Base-by-base conservation (phyloP, 2,888 invertebrate genomes). In the Morpho achilles region DNA sequence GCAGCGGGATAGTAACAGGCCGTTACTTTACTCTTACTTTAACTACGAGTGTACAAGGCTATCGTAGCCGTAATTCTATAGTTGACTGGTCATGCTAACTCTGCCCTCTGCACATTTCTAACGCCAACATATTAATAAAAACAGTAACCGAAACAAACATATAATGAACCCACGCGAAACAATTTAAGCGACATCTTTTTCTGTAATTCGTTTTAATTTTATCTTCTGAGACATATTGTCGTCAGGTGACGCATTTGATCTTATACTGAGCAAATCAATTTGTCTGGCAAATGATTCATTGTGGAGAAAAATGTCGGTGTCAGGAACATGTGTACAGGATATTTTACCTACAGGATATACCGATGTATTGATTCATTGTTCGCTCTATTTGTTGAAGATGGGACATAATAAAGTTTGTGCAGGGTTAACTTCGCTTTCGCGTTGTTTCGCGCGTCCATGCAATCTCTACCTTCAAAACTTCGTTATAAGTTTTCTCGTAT, bases 221-320 rank as follows among this genome's bases (percentile, higher is more conserved):
- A 49, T 50, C 49, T 39, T 47, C 42, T 41, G 53, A 60, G 56
- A 59, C 60, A 54, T 57, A 44, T 59, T 53, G 59, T 59, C 59
- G 61, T 62, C 58, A 64, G 61, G 62, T 64, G 61, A 61, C 59
- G 59, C 60, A 51, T 53, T 59, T 52, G 49, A 54, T 51, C 53
- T 44, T 41, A 44, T 49, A 53, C 54, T 56, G 59, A 55, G 52
- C 49, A 50, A 49, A 49, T 50, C 62, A 66, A 63, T 64, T 67
- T 66, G 65, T 65, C 65, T 58, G 64, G 58, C 58, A 53, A 66
- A 68, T 84, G 84, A 85, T 74, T 84, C 84, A 83, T 68, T 69
- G 68, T 67, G 69, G 68, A 67, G 72, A 70, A 69, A 69, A 69
- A 76, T 67, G 68, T 62, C 67, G 61, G 69, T 62, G 54, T 62